Evolutionary conservation across 2,113 vertebrate genomes (phyloP).

Genomic region (Glaucomys volans): DNA sequence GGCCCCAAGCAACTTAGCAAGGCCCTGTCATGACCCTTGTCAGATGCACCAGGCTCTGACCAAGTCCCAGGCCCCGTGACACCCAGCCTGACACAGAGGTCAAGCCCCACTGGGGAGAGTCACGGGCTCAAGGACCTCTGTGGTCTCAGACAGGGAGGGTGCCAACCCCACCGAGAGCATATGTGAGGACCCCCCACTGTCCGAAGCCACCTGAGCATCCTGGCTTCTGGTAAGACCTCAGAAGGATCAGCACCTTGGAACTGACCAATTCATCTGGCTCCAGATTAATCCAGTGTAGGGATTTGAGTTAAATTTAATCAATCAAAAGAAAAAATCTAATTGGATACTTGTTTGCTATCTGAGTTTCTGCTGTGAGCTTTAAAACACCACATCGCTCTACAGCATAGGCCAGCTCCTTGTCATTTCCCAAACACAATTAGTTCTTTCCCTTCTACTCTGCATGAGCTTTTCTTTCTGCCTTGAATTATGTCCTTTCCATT

Average conservation of each 20-base stretch:
- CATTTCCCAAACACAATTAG: background rate
- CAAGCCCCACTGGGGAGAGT: too few species aligned
- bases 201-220: background rate
- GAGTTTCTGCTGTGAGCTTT: background rate
- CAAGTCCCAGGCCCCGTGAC: background rate
- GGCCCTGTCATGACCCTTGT: too few species aligned
- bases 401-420: background rate
- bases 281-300: fast-evolving
- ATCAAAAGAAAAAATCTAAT: background rate
- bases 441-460: background rate
- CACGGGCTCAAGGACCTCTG: background rate
- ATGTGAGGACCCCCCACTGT: background rate
- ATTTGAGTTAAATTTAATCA: background rate
- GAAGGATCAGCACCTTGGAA: background rate
- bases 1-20: too few species aligned
- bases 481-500: background rate
- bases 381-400: background rate
- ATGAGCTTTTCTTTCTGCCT: background rate
- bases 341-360: background rate
- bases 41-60: background rate
- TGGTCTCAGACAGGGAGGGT: background rate
- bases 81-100: background rate
- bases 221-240: background rate
- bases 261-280: too few species aligned
- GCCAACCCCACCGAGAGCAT: background rate